Conservation (phyloP, 2,113 vertebrate species). For the Cathartes aura region DNA sequence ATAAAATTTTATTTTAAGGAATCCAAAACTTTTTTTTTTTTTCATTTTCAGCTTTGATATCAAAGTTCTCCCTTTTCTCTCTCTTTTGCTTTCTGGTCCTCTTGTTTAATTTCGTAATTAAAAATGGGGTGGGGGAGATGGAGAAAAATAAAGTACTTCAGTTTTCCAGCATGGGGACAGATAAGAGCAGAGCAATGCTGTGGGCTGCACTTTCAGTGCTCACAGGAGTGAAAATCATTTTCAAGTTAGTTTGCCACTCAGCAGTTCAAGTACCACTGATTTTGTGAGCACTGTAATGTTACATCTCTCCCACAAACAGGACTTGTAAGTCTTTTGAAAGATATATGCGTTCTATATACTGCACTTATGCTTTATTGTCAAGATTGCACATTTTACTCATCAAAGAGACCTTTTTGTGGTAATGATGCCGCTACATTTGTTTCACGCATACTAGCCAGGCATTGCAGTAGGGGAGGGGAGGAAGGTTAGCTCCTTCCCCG, state of each 20-base stretch:
- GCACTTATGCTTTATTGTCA: not conserved
- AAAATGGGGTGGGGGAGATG: not conserved
- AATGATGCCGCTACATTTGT: rapidly evolving
- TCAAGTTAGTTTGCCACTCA: not conserved
- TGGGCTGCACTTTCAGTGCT: not conserved
- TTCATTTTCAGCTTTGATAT: not conserved
- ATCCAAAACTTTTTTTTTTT: not conserved
- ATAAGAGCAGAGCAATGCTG: not conserved
- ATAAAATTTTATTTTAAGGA: not conserved
- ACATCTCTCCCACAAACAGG: not conserved
- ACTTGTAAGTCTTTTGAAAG: not conserved
- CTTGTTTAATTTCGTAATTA: not conserved
- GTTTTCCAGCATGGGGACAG: not conserved
- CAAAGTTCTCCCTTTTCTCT: not conserved
- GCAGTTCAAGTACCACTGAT: not conserved
- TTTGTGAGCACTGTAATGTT: not conserved
- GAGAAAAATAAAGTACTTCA: not conserved
- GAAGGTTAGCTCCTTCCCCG: not conserved
- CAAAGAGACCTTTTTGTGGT: not conserved
- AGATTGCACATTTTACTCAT: not conserved
- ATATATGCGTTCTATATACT: not conserved
- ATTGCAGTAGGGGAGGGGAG: not conserved
- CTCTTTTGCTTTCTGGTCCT: not conserved
- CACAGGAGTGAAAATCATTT: not conserved
- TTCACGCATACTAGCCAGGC: rapidly evolving